phyloP scores from a whole-genome alignment of 1,140 invertebrate genomes.

The Bilobella aurantiaca region DNA sequence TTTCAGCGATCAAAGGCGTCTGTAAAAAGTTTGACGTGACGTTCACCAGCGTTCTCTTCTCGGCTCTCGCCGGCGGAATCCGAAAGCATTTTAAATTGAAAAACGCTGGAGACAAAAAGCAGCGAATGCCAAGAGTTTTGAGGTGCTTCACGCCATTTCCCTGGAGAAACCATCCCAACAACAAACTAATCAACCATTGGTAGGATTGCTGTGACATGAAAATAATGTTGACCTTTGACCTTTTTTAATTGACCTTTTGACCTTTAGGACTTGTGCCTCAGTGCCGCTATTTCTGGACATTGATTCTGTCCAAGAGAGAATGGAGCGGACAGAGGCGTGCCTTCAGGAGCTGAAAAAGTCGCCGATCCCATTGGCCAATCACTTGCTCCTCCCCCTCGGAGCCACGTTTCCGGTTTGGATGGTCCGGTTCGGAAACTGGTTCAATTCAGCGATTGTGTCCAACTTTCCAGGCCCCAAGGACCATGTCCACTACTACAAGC shows the following conservation, averaged over 20 bases:
- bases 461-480: conserved; percentile 31
- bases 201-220: conserved; percentile 3
- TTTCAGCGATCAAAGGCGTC: conserved; percentile 12
- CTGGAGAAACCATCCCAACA: conserved; percentile 24
- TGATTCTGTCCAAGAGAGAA: conserved; percentile 2
- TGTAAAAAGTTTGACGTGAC: conserved; percentile 3
- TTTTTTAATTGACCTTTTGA: not conserved
- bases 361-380: conserved; percentile 18
- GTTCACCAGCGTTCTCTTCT: conserved; percentile 19
- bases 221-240: not conserved
- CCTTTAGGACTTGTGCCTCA: conserved; percentile 22
- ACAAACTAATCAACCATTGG: conserved; percentile 31
- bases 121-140: conserved; percentile 19
- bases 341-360: conserved; percentile 19
- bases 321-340: conserved; percentile 8
- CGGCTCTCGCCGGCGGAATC: conserved; percentile 25
- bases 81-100: conserved; percentile 14
- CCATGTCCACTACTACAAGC: conserved; percentile 3
- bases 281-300: conserved; percentile 14
- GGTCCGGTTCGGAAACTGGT: conserved; percentile 26
- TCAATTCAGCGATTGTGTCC: conserved; percentile 24
- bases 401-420: conserved; percentile 19
- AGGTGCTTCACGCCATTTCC: conserved; percentile 23
- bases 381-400: conserved; percentile 14
- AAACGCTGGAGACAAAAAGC: not conserved